Percentiles rank a stretch among this genome's conserved stretches.
Conservation (phyloP, 2,797 vertebrate genomes). For the Babyrousa celebensis region DNA sequence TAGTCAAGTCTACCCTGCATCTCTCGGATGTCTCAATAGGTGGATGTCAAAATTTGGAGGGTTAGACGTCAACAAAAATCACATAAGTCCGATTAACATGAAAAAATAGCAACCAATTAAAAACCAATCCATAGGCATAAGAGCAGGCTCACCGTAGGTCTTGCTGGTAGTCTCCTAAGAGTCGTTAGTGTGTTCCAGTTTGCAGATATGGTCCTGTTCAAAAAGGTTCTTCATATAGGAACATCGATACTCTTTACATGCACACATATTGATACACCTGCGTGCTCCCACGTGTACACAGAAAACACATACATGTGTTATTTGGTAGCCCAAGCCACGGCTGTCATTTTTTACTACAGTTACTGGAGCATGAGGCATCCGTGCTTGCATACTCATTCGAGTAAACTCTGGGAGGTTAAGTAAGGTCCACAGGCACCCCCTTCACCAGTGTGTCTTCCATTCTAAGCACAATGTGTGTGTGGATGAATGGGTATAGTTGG, state of each 20-base stretch:
- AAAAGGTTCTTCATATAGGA: background rate
- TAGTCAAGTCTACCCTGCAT: background rate
- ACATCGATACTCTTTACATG: background rate
- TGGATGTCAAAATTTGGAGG: background rate
- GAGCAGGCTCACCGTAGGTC: background rate
- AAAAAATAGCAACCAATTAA: background rate
- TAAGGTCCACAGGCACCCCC: too few species aligned
- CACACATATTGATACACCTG: accelerated
- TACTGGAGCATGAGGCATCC: background rate
- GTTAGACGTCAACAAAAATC: background rate
- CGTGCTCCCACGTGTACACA: background rate
- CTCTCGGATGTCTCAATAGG: background rate
- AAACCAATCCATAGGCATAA: background rate
- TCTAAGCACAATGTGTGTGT: background rate
- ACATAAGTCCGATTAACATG: background rate
- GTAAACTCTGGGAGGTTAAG: background rate
- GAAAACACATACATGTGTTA: background rate
- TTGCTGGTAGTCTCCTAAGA: background rate
- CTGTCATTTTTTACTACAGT: background rate
- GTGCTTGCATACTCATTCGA: background rate
- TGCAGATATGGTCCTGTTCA: background rate
- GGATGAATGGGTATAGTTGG: background rate
- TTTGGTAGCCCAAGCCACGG: background rate
- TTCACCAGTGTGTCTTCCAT: background rate
- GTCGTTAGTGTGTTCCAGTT: background rate